phyloP scores from a whole-genome alignment of 2,888 invertebrate species.

The Eupsilia transversa region DNA sequence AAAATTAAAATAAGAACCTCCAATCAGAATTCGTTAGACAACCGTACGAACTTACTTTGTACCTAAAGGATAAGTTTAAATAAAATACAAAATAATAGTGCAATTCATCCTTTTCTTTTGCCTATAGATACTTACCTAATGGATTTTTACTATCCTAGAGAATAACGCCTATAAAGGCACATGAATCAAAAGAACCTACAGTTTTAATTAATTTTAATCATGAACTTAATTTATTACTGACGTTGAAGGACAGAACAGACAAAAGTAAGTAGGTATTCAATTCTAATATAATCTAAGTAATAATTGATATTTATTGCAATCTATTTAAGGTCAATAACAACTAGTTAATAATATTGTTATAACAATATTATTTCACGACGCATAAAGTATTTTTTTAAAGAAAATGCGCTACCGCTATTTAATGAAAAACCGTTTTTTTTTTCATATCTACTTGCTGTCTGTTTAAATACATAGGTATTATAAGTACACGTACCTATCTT shows the following conservation, averaged over 20 bases:
- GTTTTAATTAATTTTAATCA: background rate
- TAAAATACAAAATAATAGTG: background rate
- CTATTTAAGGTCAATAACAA: slow-evolving; percentile 15
- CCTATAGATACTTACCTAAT: background rate
- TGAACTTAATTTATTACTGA: slow-evolving; percentile 16
- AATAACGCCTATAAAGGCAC: background rate
- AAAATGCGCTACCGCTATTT: background rate
- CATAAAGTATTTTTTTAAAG: background rate
- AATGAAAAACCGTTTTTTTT: background rate
- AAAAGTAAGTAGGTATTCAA: slow-evolving; percentile 9
- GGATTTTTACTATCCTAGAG: background rate
- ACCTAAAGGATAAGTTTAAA: too few species aligned
- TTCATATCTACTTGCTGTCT: background rate
- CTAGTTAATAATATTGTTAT: background rate
- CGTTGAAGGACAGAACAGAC: background rate
- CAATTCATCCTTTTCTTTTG: too few species aligned
- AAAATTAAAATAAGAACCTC: slow-evolving; percentile 26
- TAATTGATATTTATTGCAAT: slow-evolving; percentile 23
- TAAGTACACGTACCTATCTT: slow-evolving; percentile 15
- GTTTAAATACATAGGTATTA: slow-evolving; percentile 7
- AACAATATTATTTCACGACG: background rate
- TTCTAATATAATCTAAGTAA: slow-evolving; percentile 6
- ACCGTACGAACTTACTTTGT: background rate
- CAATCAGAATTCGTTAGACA: background rate
- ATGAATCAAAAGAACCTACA: background rate